Evolutionary conservation across 2,113 vertebrate species (phyloP).

Genomic region (Trochalopteron elliotii): DNA sequence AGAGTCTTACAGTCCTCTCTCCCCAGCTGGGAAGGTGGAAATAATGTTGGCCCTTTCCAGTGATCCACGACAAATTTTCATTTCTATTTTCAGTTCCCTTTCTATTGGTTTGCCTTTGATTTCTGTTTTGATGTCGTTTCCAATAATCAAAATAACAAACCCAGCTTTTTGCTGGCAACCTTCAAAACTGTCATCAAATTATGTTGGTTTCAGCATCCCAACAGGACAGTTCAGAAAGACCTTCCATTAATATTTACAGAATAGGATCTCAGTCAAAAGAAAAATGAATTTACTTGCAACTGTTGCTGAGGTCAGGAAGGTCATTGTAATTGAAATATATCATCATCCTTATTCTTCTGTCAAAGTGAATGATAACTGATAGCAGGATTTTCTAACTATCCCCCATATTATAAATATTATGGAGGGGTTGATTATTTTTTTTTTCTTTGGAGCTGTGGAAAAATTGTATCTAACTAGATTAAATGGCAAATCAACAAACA

Average conservation of each 20-base stretch:
- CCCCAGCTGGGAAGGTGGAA: conserved; percentile 19
- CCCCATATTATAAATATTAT: neutral
- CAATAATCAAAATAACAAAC: conserved; percentile 28
- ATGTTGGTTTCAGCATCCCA: neutral
- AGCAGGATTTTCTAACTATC: neutral
- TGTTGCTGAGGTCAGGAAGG: neutral
- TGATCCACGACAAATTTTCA: conserved; percentile 41
- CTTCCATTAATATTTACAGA: neutral
- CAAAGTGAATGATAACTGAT: neutral
- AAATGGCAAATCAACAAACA: neutral
- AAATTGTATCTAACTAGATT: neutral
- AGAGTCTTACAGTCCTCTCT: neutral
- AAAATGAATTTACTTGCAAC: neutral
- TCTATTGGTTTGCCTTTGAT: neutral
- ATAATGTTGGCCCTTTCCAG: conserved; percentile 10
- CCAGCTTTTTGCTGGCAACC: neutral
- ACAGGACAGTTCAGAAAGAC: neutral
- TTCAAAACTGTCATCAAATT: neutral
- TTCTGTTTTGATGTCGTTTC: conserved; percentile 26
- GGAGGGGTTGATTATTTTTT: neutral
- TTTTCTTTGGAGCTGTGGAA: neutral
- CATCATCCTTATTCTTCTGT: neutral
- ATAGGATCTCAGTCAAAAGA: neutral
- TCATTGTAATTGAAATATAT: neutral
- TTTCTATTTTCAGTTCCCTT: conserved; percentile 12